These are phyloP conservation scores for Labrus mixtus DNA, from an alignment of 2,113 vertebrate genomes.

Conservation along the genomic window DNA sequence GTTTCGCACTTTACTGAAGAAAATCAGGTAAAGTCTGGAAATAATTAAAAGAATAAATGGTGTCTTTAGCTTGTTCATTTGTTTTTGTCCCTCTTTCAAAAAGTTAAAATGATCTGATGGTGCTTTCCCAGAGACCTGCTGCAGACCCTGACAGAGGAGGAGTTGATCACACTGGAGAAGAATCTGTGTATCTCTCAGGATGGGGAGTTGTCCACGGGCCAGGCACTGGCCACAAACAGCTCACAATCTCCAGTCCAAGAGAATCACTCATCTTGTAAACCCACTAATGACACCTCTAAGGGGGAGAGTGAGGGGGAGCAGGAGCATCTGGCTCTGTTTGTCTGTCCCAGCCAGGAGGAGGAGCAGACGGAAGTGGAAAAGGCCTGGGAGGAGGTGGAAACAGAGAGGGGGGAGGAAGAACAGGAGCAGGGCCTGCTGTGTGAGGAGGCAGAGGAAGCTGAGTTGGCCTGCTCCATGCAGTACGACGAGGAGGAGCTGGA, in stretches of 20 bases:
- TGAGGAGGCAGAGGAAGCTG: slow-evolving; percentile 87
- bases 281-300: slow-evolving; percentile 51
- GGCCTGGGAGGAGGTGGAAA: slow-evolving; percentile 85
- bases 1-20: slow-evolving; percentile 94
- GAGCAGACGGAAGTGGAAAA: slow-evolving; percentile 86
- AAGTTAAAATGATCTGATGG: background rate
- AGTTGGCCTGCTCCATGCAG: slow-evolving; percentile 98
- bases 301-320: slow-evolving; percentile 42
- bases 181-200: slow-evolving; percentile 97
- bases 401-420: slow-evolving; percentile 77
- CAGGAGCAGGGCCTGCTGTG: slow-evolving; percentile 87
- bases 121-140: slow-evolving; percentile 89
- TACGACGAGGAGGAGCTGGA: slow-evolving; percentile 96
- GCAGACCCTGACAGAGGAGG: slow-evolving; percentile 92
- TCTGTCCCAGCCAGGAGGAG: slow-evolving; percentile 76
- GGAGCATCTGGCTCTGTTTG: slow-evolving; percentile 62
- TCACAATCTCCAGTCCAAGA: slow-evolving; percentile 58
- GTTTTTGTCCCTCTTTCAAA: background rate
- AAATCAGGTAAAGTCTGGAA: slow-evolving; percentile 89
- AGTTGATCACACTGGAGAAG: slow-evolving; percentile 89
- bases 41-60: background rate
- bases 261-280: slow-evolving; percentile 59
- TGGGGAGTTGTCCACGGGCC: slow-evolving; percentile 80
- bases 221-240: slow-evolving; percentile 41
- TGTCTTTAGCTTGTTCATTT: background rate